Evolutionary conservation across 2,888 invertebrate genomes (phyloP), one percentile per base, ranked within the genome.

Genomic region (Polymixis flavicincta): DNA sequence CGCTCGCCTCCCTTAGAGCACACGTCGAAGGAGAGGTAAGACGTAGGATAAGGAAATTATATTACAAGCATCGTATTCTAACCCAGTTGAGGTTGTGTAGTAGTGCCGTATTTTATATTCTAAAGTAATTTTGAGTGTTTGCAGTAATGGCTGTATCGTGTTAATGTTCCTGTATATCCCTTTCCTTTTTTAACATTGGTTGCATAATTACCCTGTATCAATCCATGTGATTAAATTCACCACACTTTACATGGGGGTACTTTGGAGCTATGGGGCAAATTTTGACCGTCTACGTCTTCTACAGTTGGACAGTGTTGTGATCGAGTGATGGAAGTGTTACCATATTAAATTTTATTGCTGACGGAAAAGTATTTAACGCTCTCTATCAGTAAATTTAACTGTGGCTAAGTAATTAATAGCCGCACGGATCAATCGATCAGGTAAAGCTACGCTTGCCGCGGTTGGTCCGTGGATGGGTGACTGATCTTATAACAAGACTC

Each of bases 1-100:
- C 90, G 0, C 71, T 95, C 37, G 87, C 84, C 7, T 67, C 54
- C 22, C 90, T 94, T 3, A 84, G 88, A 32, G 81, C 85, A 8
- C 90, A 91, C 25, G 74, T 88, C 28, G 85, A 82, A 32, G 87
- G 86, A 37, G 88, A 90, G 87, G 92, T 91, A 86, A 74, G 74
- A 63, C 48, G 6, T 71, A 45, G 17, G 32, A 55, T 60, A 78
- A 59, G 14, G 11, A 54, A 67, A 55, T 42, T 67, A 55, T 25
- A 19, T 42, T n/a, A n/a, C 61, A 66, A 68, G 67, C 73, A 74
- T 61, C 66, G 22, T 67, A 52, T 70, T 19, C 28, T 22, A 54
- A 63, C 57, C 32, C n/a, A n/a, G 66, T 70, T 65, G 64, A 52
- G 65, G 67, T 60, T n/a, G 54, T 68, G 54, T 65, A 72, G 71